Base-by-base conservation (phyloP, 2,113 vertebrate genomes). In the Rutilus rutilus region DNA sequence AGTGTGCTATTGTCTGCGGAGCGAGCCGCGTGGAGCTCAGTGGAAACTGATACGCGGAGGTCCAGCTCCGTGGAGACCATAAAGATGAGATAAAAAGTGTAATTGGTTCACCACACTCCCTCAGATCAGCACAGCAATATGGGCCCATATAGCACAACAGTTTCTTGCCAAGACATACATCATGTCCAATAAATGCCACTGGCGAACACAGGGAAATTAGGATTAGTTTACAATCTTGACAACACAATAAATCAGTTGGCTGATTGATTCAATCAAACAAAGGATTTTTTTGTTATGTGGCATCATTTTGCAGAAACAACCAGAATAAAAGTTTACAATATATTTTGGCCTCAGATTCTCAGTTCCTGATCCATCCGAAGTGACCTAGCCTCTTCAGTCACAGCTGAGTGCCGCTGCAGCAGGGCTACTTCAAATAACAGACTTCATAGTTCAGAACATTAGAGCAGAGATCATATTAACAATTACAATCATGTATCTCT, bases 31-130 rank as follows among this genome's bases (percentile, higher is more conserved):
- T 73, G 47, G 30, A 59, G 47, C 52, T 71, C 85, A 47, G 47
- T 60, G 84, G 77, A 86, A 79, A 80, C 62, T 60, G 76, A 79
- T 79, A 71, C 50, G 10, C n/a, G n/a, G 39, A 15, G 62, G 75
- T 78, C 12, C 23, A 60, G 71, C 33, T 60, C 57, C 7, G 27
- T 42, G 71, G 83, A 71, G 50, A 21, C 71, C 52, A 84, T 23
- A 50, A 47, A 54, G 83, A 65, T 62, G 25, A 74, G 67, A 54
- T 78, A 78, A 52, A 82, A 62, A 69, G 25, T 21, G 62, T 82
- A 69, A 82, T 82, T 50, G 74, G 30, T 85, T 77, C 60, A 25
- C 27, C 73, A 82, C 39, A 47, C 59, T 47, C 78, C 5, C 39
- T 47, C 59, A 80, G 59, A 80, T 64, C 59, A 47, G 59, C 39